phyloP scores from a whole-genome alignment of 2,888 invertebrate genomes.

The Perithous albicinctus region DNA sequence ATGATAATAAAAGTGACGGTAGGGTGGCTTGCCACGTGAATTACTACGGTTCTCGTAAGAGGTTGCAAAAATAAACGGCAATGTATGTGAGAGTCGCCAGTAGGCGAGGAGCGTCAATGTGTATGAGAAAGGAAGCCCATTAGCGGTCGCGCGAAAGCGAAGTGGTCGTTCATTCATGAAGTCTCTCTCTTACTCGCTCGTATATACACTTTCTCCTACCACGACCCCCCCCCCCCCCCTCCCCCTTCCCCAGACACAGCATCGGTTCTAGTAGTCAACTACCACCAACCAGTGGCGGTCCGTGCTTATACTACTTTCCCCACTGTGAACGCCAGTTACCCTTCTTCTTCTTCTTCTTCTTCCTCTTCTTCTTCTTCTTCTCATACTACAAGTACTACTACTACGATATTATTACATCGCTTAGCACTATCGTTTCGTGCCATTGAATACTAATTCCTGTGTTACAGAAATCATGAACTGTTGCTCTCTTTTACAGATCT shows the following conservation, averaged over 20 bases:
- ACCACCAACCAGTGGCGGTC: conserved; percentile 40
- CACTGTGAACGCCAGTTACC: too few species aligned
- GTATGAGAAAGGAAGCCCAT: conserved; percentile 79
- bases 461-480: conserved; percentile 10
- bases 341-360: too few species aligned
- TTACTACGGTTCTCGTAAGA: conserved; percentile 60
- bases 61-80: conserved; percentile 59
- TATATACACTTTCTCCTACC: conserved; percentile 20
- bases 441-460: conserved; percentile 28
- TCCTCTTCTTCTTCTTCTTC: conserved; percentile 46
- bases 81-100: conserved; percentile 19
- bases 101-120: conserved; percentile 40
- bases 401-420: conserved; percentile 30
- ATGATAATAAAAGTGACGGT: conserved; percentile 55
- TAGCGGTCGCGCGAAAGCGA: conserved; percentile 75
- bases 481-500: neutral
- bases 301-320: conserved; percentile 47
- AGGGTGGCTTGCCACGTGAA: conserved; percentile 46
- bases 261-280: conserved; percentile 67
- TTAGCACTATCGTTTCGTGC: conserved; percentile 9
- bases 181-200: conserved; percentile 58
- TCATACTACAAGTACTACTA: conserved; percentile 36
- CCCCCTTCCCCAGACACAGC: conserved; percentile 64
- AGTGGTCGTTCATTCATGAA: conserved; percentile 82
- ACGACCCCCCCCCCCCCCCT: too few species aligned